Base-by-base conservation (phyloP, 2,113 vertebrate species). In the Takifugu bimaculatus region DNA sequence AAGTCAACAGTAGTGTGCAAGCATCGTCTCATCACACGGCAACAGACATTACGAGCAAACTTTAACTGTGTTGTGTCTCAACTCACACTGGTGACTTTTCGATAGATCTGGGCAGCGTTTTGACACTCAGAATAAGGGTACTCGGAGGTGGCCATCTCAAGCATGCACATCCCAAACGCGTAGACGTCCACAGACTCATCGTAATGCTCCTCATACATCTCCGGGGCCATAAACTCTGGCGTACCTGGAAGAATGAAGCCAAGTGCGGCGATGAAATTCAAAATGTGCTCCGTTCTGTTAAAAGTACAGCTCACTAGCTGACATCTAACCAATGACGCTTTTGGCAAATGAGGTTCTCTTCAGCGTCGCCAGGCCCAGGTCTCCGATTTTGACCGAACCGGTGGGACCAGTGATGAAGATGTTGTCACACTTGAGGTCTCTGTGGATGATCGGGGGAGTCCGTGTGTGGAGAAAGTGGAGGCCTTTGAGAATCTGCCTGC, bases 331-430 rank as follows among this genome's bases (percentile, higher is more conserved):
- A 76, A 99, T 99, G 12, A 99, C 97, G 65, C 97, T 99, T 87
- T 98, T 99, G 58, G 96, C 97, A 72, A 98, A 99, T 0, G 96
- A 99, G 14, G 95, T 91, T 78, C 97, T 95, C 87, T 99, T 99
- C 65, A 99, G 91, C 20, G 97, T 99, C 49, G 97, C 97, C 75
- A 99, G 78, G 62, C 97, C 97, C 74, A 99, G 89, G 71, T 99
- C 97, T 27, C 97, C 97, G 2, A 99, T 99, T 87, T 99, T 99
- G 69, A 99, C 97, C 3, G 97, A 99, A 73, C 97, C 97, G 0
- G 97, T 98, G 56, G 97, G 97, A 64, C 97, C 97, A 3, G 97
- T 99, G 88, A 99, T 99, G 86, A 99, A 99, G 89, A 99, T 99
- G 90, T 99, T 99, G 89, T 99, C 97, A 54, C 97, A 99, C 88